Evolutionary conservation across 2,113 vertebrate genomes (phyloP).

Genomic region (Rhinopomastus cyanomelas): DNA sequence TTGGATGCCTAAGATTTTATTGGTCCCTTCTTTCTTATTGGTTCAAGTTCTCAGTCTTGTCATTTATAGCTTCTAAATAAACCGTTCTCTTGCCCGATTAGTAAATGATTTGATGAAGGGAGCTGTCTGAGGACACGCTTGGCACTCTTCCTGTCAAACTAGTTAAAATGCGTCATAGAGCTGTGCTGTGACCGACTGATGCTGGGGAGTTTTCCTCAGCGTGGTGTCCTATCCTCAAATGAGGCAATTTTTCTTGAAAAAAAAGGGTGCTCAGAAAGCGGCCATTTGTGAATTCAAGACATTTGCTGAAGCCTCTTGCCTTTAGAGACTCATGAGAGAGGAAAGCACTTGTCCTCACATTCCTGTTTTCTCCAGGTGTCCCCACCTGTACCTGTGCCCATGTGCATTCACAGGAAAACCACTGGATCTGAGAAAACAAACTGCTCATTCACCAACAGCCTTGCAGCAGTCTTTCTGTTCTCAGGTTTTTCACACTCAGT

Average conservation of each 20-base stretch:
- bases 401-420: background rate
- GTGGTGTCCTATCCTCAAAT: background rate
- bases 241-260: slow-evolving; percentile 3
- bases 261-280: background rate
- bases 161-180: slow-evolving; percentile 41
- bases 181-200: background rate
- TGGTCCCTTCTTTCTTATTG: slow-evolving; percentile 3
- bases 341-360: background rate
- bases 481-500: background rate
- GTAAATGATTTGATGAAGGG: background rate
- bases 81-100: background rate
- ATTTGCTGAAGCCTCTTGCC: background rate
- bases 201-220: slow-evolving; percentile 35
- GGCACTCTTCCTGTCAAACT: background rate
- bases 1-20: slow-evolving; percentile 37
- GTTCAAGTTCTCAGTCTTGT: background rate
- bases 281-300: background rate
- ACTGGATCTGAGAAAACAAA: background rate
- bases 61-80: background rate
- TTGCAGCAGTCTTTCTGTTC: slow-evolving; percentile 1
- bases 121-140: background rate
- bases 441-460: background rate
- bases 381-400: background rate
- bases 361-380: background rate
- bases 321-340: slow-evolving; percentile 12